Evolutionary conservation across 2,888 invertebrate species (phyloP).

Genomic region (Caenorhabditis wallacei): DNA sequence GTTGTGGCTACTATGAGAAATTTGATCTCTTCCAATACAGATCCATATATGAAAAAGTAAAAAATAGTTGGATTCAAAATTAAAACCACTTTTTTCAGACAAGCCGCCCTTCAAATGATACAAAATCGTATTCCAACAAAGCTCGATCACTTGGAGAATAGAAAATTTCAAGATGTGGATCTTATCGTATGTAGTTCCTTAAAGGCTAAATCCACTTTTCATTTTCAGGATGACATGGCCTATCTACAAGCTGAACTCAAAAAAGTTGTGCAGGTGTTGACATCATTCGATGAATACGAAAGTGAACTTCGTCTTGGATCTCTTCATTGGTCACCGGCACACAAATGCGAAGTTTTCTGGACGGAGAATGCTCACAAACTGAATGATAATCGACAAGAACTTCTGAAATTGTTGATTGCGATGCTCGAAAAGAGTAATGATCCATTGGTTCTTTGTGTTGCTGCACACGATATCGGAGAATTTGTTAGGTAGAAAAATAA

Average conservation of each 20-base stretch:
- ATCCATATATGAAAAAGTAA: constrained; percentile 87
- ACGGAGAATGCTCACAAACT: constrained; percentile 95
- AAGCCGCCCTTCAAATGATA: constrained; percentile 98
- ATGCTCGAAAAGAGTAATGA: constrained; percentile 94
- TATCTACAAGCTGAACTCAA: constrained; percentile 94
- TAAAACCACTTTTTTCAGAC: constrained; percentile 86
- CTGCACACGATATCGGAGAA: constrained; percentile 97
- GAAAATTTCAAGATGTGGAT: constrained; percentile 97
- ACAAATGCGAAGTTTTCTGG: constrained; percentile 99
- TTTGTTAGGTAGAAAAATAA: constrained; percentile 90
- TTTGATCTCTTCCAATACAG: constrained; percentile 95
- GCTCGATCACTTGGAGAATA: constrained; percentile 92
- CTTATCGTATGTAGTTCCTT: constrained; percentile 16
- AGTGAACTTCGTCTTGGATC: constrained; percentile 85
- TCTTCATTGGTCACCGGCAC: constrained; percentile 98
- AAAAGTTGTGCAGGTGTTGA: constrained; percentile 92
- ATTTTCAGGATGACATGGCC: constrained; percentile 91
- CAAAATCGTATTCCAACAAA: constrained; percentile 93
- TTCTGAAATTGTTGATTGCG: constrained; percentile 94
- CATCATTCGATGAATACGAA: constrained; percentile 96
- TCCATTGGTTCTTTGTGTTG: constrained; percentile 94
- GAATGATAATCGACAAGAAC: constrained; percentile 97
- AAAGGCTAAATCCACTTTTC: neutral
- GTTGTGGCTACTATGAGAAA: constrained; percentile 97
- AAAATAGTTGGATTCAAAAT: neutral